These are phyloP conservation scores for Poecile atricapillus DNA, from an alignment of 2,113 vertebrate genomes.

Conservation along the genomic window DNA sequence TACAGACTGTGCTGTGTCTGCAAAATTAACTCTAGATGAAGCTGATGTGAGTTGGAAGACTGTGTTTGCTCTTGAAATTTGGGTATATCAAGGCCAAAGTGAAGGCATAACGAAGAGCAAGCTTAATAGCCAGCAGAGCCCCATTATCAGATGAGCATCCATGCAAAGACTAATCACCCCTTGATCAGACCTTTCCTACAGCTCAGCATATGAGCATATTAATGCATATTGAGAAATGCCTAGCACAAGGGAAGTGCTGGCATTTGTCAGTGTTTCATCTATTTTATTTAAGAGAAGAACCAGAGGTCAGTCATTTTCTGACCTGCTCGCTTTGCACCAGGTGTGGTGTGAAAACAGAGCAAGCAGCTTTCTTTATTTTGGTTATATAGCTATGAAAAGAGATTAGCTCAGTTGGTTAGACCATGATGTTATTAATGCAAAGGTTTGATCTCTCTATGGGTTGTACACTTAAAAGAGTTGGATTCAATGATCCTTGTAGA, in stretches of 20 bases:
- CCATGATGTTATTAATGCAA: fast-evolving
- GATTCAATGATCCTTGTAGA: neutral
- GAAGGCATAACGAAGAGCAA: fast-evolving
- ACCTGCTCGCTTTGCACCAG: fast-evolving
- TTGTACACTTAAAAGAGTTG: neutral
- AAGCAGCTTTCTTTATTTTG: neutral
- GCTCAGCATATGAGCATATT: neutral
- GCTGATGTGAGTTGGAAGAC: neutral
- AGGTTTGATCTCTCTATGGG: neutral
- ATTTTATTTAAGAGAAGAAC: neutral
- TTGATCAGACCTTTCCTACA: neutral
- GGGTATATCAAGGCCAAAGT: neutral
- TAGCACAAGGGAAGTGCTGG: neutral
- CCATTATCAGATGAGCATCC: neutral
- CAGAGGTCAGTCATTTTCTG: neutral
- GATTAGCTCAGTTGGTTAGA: neutral
- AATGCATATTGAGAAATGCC: neutral
- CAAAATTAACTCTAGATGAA: neutral
- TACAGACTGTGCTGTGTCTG: neutral
- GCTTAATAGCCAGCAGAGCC: neutral
- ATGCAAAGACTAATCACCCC: neutral
- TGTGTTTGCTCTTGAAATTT: neutral
- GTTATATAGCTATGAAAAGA: neutral
- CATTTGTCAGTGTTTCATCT: neutral
- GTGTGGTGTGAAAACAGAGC: neutral